phyloP scores from a whole-genome alignment of 1,140 invertebrate genomes.

The Marisa cornuarietis region DNA sequence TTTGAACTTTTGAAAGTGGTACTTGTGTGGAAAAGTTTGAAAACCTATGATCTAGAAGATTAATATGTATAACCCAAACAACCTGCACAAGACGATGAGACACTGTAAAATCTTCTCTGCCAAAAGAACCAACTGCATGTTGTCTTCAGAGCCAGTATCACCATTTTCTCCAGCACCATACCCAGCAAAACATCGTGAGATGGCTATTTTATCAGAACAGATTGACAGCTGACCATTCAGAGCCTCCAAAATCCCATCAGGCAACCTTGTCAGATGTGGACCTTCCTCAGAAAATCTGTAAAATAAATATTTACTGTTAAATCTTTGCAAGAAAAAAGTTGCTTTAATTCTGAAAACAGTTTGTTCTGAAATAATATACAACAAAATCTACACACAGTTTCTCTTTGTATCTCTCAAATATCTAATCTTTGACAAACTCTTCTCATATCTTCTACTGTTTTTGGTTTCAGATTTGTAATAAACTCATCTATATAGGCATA shows the following conservation, averaged over 20 bases:
- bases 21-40: too few species aligned
- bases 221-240: constrained; percentile 43
- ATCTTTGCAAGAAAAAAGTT: too few species aligned
- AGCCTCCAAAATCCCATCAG: constrained; percentile 51
- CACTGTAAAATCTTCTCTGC: constrained; percentile 52
- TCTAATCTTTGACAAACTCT: too few species aligned
- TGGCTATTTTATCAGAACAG: constrained; percentile 27
- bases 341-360: too few species aligned
- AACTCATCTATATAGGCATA: too few species aligned
- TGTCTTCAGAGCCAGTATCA: neutral
- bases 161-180: neutral
- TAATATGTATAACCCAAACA: constrained; percentile 31
- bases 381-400: too few species aligned
- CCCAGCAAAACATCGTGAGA: neutral
- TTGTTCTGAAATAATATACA: too few species aligned
- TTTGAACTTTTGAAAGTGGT: too few species aligned
- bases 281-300: constrained; percentile 59
- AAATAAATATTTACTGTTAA: neutral
- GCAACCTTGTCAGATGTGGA: constrained; percentile 53
- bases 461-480: too few species aligned
- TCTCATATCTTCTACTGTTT: too few species aligned
- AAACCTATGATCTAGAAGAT: too few species aligned
- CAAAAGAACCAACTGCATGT: constrained; percentile 27
- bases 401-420: too few species aligned
- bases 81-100: constrained; percentile 61